phyloP scores from a whole-genome alignment of 2,888 invertebrate genomes.

The Megamerina dolium region DNA sequence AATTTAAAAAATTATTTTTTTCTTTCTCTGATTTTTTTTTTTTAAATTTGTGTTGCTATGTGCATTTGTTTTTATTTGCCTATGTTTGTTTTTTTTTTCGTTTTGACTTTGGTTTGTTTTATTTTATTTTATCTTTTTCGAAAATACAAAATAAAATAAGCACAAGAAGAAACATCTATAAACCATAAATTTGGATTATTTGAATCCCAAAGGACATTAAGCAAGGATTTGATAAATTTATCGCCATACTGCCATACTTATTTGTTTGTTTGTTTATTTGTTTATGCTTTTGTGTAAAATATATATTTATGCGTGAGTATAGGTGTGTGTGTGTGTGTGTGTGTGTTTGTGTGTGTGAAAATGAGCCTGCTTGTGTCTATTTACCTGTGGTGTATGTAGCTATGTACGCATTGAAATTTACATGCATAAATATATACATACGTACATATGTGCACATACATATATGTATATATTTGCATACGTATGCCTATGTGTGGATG shows the following conservation, averaged over 20 bases:
- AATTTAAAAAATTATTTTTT: too few relatives aligned
- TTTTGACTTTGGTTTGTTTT: not conserved
- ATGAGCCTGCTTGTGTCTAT: not conserved
- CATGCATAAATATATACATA: too few relatives aligned
- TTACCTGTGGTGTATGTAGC: not conserved
- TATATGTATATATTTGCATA: too few relatives aligned
- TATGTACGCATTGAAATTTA: not conserved
- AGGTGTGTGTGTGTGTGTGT: conserved; percentile 5
- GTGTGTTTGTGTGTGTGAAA: conserved; percentile 2
- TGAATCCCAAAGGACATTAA: conserved; percentile 36
- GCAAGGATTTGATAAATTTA: conserved; percentile 40
- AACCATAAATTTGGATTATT: conserved; percentile 37
- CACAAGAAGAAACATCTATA: conserved; percentile 18
- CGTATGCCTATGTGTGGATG: not conserved
- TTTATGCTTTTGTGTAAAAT: not conserved
- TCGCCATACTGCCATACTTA: conserved; percentile 16
- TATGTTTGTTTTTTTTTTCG: too few relatives aligned
- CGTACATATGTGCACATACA: not conserved
- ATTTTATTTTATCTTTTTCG: not conserved
- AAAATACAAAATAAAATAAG: too few relatives aligned
- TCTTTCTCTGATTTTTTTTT: too few relatives aligned
- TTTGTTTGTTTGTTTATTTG: conserved; percentile 4
- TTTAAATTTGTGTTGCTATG: too few relatives aligned
- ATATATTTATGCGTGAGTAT: not conserved
- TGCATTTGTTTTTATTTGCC: too few relatives aligned